Percentiles rank a stretch among this genome's conserved stretches.
Evolutionary conservation across 92 coral and sea anemone genomes (phyloP).

Genomic region (Siderastrea radians): DNA sequence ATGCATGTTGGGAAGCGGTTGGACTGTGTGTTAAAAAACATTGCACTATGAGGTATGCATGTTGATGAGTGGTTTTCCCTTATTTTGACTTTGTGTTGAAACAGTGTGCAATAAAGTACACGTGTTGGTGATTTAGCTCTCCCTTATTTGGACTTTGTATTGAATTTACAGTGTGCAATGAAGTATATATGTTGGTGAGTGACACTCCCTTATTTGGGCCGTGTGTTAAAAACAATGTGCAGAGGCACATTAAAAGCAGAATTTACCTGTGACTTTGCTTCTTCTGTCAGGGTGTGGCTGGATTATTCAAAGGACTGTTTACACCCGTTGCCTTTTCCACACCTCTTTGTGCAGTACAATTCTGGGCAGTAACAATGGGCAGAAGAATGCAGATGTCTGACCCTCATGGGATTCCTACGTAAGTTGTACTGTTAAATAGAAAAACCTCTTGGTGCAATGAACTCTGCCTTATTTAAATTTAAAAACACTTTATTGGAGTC

Average conservation of each 20-base stretch:
- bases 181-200: neutral
- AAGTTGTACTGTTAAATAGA: neutral
- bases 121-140: no score
- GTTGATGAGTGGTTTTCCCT: no score
- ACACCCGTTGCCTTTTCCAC: slow-evolving; percentile 42
- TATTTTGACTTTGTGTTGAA: slow-evolving; percentile 9
- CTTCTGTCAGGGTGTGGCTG: slow-evolving; percentile 20
- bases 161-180: slow-evolving; percentile 24
- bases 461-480: no score
- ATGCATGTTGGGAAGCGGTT: no score
- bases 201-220: no score
- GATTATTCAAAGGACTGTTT: slow-evolving; percentile 41
- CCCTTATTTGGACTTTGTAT: neutral
- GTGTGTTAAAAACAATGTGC: slow-evolving; percentile 10
- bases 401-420: slow-evolving; percentile 46
- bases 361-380: slow-evolving; percentile 38
- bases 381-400: slow-evolving; percentile 31
- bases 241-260: neutral
- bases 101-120: slow-evolving; percentile 40
- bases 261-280: neutral
- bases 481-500: no score
- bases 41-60: no score
- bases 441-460: no score
- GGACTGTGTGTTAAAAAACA: no score
- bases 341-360: slow-evolving; percentile 31